A percentile compares a stretch with the other conserved stretches of the same genome.
These are phyloP conservation scores for Pseudopodoces humilis DNA, from an alignment of 2,113 vertebrate genomes.

Conservation along the genomic window DNA sequence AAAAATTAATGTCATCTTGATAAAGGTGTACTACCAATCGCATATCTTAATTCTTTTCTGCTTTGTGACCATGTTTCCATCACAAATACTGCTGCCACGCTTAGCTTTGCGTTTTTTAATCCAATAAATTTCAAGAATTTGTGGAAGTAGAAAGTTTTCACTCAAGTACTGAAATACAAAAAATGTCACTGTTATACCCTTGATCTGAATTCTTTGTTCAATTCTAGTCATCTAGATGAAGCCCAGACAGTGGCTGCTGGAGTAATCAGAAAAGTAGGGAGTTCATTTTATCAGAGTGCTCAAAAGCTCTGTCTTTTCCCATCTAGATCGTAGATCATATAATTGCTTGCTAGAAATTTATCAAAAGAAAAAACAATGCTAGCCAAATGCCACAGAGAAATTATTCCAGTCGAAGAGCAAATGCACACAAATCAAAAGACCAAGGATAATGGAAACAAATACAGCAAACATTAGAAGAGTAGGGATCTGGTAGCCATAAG, in stretches of 20 bases:
- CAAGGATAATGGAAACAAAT: neutral
- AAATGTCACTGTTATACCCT: neutral
- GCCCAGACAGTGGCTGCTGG: neutral
- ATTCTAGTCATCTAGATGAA: neutral
- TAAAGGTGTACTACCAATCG: neutral
- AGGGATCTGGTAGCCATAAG: neutral
- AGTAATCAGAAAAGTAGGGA: neutral
- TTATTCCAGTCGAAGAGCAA: neutral
- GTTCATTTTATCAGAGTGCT: neutral
- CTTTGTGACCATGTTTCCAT: neutral
- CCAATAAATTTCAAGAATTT: neutral
- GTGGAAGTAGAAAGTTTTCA: neutral
- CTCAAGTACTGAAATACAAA: neutral
- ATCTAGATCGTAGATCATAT: neutral
- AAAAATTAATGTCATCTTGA: neutral
- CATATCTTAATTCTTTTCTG: neutral
- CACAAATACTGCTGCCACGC: neutral
- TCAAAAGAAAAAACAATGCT: neutral
- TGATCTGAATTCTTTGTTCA: neutral
- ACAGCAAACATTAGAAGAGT: neutral
- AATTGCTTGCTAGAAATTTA: neutral
- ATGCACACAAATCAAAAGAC: neutral
- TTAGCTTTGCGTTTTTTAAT: neutral
- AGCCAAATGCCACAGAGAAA: neutral
- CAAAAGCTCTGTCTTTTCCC: neutral